Base-by-base conservation (phyloP, 92 coral and sea anemone species). In the Pocillopora grandis region DNA sequence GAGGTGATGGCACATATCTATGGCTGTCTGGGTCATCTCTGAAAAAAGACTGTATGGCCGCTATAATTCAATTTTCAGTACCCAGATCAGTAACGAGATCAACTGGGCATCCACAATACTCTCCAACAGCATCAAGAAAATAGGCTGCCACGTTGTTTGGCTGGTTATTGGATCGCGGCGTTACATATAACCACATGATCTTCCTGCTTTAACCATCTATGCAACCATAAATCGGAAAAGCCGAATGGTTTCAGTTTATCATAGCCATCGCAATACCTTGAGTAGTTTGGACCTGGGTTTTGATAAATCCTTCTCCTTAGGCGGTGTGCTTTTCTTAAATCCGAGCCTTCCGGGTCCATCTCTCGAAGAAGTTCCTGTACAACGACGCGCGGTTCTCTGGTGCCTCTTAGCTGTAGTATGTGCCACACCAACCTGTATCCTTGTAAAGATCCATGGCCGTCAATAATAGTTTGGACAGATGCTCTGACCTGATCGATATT, bases 171-270 rank as follows among this genome's bases (percentile, higher is more conserved):
- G 90, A 49, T 56, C 66, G 63, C 76, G 76, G 62, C 82, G 82
- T 42, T 83, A 82, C 59, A 74, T 66, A 3, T 48, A 82, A 73
- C 83, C 90, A 87, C 69, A 87, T 67, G 75, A 87, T 81, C 62
- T 76, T 81, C n/a, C 87, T 71, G 80, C 90, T 87, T 72, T 78
- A 87, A 13, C 90, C 87, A 71, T 87, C 90, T 61, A 74, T 74
- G 37, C 78, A 74, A 10, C 78, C 62, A 58, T 69, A 75, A 5
- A 84, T 80, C 15, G 84, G 87, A 36, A 83, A 85, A 36, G n/a
- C 88, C 88, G 37, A 57, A 85, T 10, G 84, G 23, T 23, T 23
- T 23, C 23, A 23, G 23, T 23, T 23, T 23, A 23, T 23, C 23
- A 23, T 23, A 23, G 87, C 78, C 64, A 35, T 76, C 88, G 27